Conservation (phyloP, 2,888 invertebrate genomes). For the Lycocerus yunnanus region DNA sequence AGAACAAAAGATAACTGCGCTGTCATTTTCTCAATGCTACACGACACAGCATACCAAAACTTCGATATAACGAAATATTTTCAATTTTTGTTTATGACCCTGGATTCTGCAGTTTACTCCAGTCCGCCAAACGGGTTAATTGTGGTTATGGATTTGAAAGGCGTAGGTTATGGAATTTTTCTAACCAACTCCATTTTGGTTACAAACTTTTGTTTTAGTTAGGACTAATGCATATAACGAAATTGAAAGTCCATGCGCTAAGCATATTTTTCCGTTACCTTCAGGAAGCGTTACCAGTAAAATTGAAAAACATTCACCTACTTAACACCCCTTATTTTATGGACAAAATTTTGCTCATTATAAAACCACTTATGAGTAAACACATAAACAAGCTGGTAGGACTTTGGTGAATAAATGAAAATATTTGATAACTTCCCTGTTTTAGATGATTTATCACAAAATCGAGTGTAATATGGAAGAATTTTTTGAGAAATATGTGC, state of each 20-base stretch:
- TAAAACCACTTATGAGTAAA: conserved; percentile 48
- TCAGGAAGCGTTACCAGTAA: conserved; percentile 51
- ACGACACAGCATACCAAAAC: too few relatives aligned
- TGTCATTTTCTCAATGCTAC: too few relatives aligned
- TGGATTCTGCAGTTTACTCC: too few relatives aligned
- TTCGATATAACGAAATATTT: too few relatives aligned
- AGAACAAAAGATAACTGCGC: too few relatives aligned
- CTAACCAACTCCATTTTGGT: too few relatives aligned
- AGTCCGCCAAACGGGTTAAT: too few relatives aligned
- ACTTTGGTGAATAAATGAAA: background rate
- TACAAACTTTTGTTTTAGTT: conserved; percentile 33
- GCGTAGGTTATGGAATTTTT: too few relatives aligned
- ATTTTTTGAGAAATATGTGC: conserved; percentile 62
- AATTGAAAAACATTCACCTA: conserved; percentile 48
- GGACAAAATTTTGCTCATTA: conserved; percentile 48
- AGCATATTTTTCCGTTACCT: conserved; percentile 43
- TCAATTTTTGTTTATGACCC: too few relatives aligned
- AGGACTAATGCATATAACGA: conserved; percentile 45
- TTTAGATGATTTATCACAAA: conserved; percentile 65
- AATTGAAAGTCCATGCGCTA: conserved; percentile 38
- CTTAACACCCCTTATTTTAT: conserved; percentile 53
- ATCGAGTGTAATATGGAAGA: conserved; percentile 61
- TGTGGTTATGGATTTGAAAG: too few relatives aligned
- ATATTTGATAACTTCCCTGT: background rate
- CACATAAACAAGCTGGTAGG: conserved; percentile 29